Evolutionary conservation across 2,888 invertebrate genomes (phyloP).

Genomic region (Spatulosminthurus flaviceps): DNA sequence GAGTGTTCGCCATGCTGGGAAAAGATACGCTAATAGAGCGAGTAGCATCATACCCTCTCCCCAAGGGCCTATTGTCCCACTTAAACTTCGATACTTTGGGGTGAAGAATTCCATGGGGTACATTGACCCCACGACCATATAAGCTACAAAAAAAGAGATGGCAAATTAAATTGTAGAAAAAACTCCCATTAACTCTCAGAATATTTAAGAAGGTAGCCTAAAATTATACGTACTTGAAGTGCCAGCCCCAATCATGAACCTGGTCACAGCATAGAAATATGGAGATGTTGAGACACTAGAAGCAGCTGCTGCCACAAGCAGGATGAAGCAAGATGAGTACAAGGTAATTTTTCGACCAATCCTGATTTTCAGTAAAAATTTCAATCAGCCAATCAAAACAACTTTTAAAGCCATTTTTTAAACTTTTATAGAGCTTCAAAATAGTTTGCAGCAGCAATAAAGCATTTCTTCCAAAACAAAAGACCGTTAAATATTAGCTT

Average conservation of each 20-base stretch:
- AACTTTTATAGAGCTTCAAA: background rate
- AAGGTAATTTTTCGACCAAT: slow-evolving; percentile 57
- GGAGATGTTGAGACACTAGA: slow-evolving; percentile 56
- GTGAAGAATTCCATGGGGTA: slow-evolving; percentile 62
- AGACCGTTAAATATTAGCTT: no score
- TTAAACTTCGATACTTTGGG: slow-evolving; percentile 55
- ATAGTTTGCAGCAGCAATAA: no score
- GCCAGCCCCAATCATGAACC: slow-evolving; percentile 55
- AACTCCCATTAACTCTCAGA: no score
- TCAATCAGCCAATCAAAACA: no score
- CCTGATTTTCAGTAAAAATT: no score
- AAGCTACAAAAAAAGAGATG: slow-evolving; percentile 49
- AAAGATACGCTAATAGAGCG: slow-evolving; percentile 52
- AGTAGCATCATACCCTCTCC: slow-evolving; percentile 57
- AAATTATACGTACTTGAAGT: slow-evolving; percentile 49
- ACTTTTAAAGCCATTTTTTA: background rate
- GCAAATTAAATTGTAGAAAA: no score
- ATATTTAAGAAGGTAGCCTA: no score
- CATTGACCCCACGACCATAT: slow-evolving; percentile 56
- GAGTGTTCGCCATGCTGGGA: slow-evolving; percentile 55
- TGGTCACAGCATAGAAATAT: slow-evolving; percentile 51
- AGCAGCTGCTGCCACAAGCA: slow-evolving; percentile 53
- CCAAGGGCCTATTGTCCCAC: slow-evolving; percentile 60
- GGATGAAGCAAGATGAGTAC: slow-evolving; percentile 53
- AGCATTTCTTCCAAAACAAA: no score